Conservation (phyloP, 1,140 invertebrate genomes). For the Drosophila kikkawai region DNA sequence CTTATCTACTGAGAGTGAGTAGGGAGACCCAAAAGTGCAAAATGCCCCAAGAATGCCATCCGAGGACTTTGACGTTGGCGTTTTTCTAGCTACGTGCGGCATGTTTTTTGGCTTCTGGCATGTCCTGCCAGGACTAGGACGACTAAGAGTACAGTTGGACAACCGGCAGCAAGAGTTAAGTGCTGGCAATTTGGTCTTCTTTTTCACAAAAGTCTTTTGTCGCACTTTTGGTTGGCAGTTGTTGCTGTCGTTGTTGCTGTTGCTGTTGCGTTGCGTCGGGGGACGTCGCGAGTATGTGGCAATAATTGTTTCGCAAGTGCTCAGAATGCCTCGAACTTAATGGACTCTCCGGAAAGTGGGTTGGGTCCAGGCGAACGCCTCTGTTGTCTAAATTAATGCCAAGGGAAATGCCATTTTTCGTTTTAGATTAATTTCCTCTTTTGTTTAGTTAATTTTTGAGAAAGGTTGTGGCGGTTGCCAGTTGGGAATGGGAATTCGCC, state of each 20-base stretch:
- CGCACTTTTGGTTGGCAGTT: constrained; percentile 13
- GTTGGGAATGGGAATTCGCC: constrained; percentile 17
- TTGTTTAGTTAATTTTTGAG: constrained; percentile 76
- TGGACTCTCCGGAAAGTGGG: constrained; percentile 58
- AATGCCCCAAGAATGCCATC: constrained; percentile 37
- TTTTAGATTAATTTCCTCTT: constrained; percentile 72
- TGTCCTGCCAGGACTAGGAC: constrained; percentile 19
- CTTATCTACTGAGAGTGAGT: neutral
- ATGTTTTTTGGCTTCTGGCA: constrained; percentile 41
- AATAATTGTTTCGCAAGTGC: constrained; percentile 82
- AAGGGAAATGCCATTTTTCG: constrained; percentile 68
- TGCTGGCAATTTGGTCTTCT: constrained; percentile 72
- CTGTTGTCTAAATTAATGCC: constrained; percentile 71
- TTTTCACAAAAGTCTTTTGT: constrained; percentile 50
- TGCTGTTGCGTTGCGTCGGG: constrained; percentile 60
- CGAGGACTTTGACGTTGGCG: constrained; percentile 38
- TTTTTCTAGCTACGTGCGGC: constrained; percentile 47
- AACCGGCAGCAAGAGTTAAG: constrained; percentile 64
- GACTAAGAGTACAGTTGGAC: constrained; percentile 69
- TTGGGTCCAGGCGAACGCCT: constrained; percentile 37
- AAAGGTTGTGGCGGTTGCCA: constrained; percentile 50
- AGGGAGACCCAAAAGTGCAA: constrained; percentile 21
- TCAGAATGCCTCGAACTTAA: constrained; percentile 74
- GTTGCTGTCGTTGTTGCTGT: constrained; percentile 13
- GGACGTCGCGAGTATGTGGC: constrained; percentile 70